Conservation (phyloP, 2,797 vertebrate genomes). For the Sebastes cheni region DNA sequence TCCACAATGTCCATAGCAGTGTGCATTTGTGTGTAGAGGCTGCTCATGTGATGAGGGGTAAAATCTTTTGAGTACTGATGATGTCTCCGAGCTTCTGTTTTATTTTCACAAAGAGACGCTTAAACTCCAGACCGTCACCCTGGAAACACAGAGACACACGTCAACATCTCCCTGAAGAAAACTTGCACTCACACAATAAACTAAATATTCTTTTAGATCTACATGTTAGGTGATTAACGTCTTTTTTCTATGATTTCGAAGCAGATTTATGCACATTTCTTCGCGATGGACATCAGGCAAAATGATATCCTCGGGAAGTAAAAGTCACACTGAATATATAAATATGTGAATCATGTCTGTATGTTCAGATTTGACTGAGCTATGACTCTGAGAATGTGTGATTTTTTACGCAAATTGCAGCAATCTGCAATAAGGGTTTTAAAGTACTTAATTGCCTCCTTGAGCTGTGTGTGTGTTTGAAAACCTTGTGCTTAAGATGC, state of each 20-base stretch:
- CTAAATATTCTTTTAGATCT: background rate
- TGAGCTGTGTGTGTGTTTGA: background rate
- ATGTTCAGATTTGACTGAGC: background rate
- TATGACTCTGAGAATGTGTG: too few species aligned
- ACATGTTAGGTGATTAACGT: background rate
- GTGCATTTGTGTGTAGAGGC: background rate
- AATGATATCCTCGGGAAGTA: background rate
- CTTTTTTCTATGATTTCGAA: background rate
- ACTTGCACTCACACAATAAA: background rate
- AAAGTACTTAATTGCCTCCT: background rate
- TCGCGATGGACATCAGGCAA: too few species aligned
- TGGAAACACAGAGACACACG: slow-evolving; percentile 59
- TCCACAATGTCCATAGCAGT: background rate
- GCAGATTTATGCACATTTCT: background rate
- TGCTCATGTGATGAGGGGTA: slow-evolving; percentile 81
- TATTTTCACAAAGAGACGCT: slow-evolving; percentile 93
- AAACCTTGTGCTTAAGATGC: background rate
- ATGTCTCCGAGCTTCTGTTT: slow-evolving; percentile 91
- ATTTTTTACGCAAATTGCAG: background rate
- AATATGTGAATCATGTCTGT: background rate
- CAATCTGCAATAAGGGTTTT: background rate
- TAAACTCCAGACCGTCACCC: slow-evolving; percentile 98
- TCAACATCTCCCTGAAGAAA: background rate
- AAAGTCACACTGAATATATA: background rate
- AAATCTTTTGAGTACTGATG: slow-evolving; percentile 89